phyloP scores from a whole-genome alignment of 2,113 vertebrate genomes.

The Bubo bubo region DNA sequence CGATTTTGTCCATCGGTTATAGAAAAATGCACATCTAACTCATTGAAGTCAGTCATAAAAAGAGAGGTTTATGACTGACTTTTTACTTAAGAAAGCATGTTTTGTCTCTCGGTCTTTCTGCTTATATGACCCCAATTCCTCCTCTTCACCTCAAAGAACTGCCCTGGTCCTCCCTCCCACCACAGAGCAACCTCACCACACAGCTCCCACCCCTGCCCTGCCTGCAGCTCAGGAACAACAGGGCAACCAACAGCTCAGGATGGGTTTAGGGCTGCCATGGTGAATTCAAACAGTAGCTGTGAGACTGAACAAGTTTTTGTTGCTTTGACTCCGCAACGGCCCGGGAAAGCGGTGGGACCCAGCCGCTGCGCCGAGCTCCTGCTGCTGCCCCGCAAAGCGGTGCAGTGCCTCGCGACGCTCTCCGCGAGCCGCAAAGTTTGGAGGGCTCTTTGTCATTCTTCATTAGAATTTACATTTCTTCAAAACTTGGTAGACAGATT shows the following conservation, averaged over 20 bases:
- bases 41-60: neutral
- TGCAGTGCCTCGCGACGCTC: neutral
- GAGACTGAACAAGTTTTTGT: neutral
- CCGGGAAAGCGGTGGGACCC: accelerated
- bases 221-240: neutral
- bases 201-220: neutral
- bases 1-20: neutral
- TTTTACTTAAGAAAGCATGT: neutral
- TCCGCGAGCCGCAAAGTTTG: neutral
- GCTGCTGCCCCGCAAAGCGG: neutral
- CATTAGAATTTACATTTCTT: neutral
- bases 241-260: accelerated
- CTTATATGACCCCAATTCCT: neutral
- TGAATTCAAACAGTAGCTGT: neutral
- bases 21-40: neutral
- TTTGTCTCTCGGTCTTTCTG: neutral
- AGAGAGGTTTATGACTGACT: neutral
- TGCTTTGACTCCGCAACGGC: neutral
- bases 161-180: neutral
- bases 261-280: neutral
- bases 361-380: neutral
- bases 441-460: neutral
- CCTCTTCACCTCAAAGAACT: accelerated
- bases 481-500: neutral
- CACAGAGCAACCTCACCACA: neutral